Evolutionary conservation across 2,113 vertebrate species (phyloP).

Genomic region (Saimiri boliviensis): DNA sequence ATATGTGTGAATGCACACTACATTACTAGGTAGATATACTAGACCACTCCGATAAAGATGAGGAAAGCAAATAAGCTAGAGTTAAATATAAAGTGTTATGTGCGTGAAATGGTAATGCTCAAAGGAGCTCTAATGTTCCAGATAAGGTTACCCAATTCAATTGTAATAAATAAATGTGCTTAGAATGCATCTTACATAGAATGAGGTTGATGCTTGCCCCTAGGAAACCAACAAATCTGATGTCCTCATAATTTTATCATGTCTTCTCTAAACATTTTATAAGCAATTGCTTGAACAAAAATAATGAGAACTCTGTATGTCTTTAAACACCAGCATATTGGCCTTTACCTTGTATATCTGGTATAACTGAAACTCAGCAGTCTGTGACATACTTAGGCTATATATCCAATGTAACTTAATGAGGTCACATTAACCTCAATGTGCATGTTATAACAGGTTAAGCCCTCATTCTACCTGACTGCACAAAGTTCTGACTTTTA

Average conservation of each 20-base stretch:
- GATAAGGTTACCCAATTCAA: not conserved
- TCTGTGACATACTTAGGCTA: not conserved
- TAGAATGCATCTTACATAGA: not conserved
- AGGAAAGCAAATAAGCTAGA: not conserved
- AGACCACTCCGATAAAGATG: not conserved
- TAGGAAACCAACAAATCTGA: not conserved
- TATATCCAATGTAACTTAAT: constrained; percentile 34
- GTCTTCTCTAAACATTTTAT: not conserved
- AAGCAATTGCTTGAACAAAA: not conserved
- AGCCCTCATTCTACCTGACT: not conserved
- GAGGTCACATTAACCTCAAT: constrained; percentile 54
- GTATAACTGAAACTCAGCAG: not conserved
- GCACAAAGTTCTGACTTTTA: constrained; percentile 4
- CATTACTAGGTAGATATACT: not conserved
- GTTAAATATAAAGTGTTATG: not conserved
- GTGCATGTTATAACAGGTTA: constrained; percentile 27
- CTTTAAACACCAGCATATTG: not conserved
- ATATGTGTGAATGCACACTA: not conserved
- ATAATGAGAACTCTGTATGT: not conserved
- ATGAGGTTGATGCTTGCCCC: not conserved
- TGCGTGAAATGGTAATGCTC: not conserved
- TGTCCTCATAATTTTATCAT: not conserved
- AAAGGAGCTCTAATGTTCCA: not conserved
- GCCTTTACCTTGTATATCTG: constrained; percentile 3
- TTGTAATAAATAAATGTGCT: not conserved